Conservation (phyloP, 2,113 vertebrate genomes). For the Pomatorhinus ruficollis region DNA sequence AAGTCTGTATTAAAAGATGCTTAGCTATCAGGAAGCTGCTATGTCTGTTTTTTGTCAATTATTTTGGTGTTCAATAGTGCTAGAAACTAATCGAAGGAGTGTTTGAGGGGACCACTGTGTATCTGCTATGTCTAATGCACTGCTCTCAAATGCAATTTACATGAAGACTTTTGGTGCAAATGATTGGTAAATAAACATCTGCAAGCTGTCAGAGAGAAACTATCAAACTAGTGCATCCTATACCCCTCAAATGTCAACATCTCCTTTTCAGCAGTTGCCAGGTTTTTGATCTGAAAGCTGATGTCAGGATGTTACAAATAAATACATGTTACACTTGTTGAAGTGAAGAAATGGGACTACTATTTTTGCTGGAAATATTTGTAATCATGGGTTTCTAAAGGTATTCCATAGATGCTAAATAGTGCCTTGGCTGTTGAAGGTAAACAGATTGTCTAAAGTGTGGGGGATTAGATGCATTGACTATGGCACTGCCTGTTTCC, state of each 20-base stretch:
- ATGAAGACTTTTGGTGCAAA: neutral
- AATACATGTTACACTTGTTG: neutral
- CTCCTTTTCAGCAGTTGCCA: neutral
- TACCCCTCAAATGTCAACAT: neutral
- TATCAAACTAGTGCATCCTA: neutral
- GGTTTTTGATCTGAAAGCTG: neutral
- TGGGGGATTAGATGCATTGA: neutral
- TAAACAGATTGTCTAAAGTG: neutral
- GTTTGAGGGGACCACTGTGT: neutral
- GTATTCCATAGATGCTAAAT: neutral
- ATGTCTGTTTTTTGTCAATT: neutral
- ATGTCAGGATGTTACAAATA: neutral
- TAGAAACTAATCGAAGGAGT: neutral
- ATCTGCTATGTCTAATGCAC: neutral
- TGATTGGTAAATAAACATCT: neutral
- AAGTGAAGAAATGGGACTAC: neutral
- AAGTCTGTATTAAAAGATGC: neutral
- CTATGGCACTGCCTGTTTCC: neutral
- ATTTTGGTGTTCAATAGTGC: neutral
- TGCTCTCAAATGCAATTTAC: neutral
- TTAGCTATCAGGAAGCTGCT: neutral
- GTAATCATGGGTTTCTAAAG: slow-evolving; percentile 1
- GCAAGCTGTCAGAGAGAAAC: neutral
- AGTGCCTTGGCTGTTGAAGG: neutral
- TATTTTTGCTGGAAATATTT: neutral